Percentiles rank a stretch among this genome's conserved stretches.
Evolutionary conservation across 1,140 invertebrate species (phyloP).

Genomic region (Papilio machaon): DNA sequence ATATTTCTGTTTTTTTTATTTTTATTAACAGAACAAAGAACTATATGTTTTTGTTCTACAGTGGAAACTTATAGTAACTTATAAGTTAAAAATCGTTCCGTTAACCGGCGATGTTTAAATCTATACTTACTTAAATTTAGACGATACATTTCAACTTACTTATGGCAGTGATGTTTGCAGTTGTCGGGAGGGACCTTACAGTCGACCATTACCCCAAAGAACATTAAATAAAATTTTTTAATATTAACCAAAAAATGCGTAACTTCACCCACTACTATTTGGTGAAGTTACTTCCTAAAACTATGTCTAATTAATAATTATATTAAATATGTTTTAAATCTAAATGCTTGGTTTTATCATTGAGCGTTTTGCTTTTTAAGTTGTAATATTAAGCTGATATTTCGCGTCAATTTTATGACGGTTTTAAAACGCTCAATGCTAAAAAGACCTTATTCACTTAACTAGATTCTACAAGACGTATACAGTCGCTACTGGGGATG

Average conservation of each 20-base stretch:
- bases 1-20: neutral
- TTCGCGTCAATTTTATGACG: neutral
- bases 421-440: slow-evolving; percentile 5
- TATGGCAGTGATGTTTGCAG: slow-evolving; percentile 78
- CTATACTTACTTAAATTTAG: too few species aligned
- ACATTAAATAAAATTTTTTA: slow-evolving; percentile 48
- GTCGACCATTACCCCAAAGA: slow-evolving; percentile 71
- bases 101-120: neutral
- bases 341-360: neutral
- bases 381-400: neutral
- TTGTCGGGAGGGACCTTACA: slow-evolving; percentile 68
- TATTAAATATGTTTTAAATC: neutral
- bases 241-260: slow-evolving; percentile 49
- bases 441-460: neutral
- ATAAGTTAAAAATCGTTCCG: neutral
- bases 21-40: neutral
- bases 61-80: neutral
- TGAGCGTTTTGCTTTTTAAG: neutral
- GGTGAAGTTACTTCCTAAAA: slow-evolving; percentile 2
- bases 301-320: neutral
- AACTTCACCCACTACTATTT: neutral
- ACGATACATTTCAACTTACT: slow-evolving; percentile 67
- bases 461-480: neutral
- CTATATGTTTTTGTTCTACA: neutral
- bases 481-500: slow-evolving; percentile 14